A percentile compares a stretch with the other conserved stretches of the same genome.
phyloP scores from a whole-genome alignment of 2,113 vertebrate genomes.

The Tylochromis polylepis region DNA sequence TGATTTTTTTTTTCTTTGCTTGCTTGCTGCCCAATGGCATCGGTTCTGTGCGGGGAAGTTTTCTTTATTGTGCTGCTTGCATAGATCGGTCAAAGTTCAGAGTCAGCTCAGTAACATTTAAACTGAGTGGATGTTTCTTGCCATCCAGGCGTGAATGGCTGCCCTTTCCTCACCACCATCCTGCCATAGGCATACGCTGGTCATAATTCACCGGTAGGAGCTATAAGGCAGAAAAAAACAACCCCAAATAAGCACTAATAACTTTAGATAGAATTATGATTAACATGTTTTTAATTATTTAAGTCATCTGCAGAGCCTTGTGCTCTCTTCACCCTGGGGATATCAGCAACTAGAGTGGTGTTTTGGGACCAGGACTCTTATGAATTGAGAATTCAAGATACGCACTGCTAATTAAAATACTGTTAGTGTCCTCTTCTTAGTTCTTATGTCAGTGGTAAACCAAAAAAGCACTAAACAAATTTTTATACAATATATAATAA shows the following conservation, averaged over 20 bases:
- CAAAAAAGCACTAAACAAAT: not conserved
- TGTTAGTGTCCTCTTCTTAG: not conserved
- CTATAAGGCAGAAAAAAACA: not conserved
- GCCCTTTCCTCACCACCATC: not conserved
- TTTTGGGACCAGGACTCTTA: not conserved
- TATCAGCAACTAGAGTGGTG: not conserved
- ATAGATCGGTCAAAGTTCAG: conserved; percentile 18
- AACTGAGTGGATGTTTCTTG: conserved; percentile 14
- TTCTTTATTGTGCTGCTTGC: not conserved
- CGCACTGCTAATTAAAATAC: not conserved
- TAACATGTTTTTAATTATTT: conserved; percentile 7
- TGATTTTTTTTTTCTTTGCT: not conserved
- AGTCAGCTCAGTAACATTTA: not conserved
- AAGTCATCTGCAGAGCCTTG: not conserved
- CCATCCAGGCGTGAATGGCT: not conserved
- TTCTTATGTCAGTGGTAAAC: not conserved
- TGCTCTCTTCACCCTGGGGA: not conserved
- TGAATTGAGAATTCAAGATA: not conserved
- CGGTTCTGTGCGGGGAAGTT: not conserved
- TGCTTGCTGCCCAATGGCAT: not conserved
- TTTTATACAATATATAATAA: not conserved
- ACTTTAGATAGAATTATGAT: not conserved
- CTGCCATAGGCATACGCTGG: not conserved
- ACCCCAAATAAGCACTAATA: not conserved
- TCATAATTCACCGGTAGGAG: conserved; percentile 4